Base-by-base conservation (phyloP, 1,140 invertebrate genomes). In the Asobara japonica region DNA sequence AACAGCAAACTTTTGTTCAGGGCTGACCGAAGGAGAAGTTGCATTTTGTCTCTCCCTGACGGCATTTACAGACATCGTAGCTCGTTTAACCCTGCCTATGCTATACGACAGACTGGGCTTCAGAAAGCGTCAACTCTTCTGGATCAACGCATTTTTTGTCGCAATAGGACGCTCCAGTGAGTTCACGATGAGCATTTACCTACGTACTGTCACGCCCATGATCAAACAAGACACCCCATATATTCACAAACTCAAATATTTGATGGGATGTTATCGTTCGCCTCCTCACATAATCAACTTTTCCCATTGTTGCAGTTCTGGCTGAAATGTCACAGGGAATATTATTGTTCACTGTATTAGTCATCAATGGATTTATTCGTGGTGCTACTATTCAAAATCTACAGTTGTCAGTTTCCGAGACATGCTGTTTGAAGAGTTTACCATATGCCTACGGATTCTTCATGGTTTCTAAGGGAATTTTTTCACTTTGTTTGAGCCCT, bases 391-490 rank as follows among this genome's bases (percentile, higher is more conserved):
- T 94, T 20, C 92, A 93, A 64, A 94, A 94, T 83, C 91, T 93
- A 75, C 93, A 92, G 8, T 89, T 94, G 0, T 92, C 91, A 18
- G 91, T 94, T 71, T 92, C 93, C 0, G 93, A 94, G 81, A 91
- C 91, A 79, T 92, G 92, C 60, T 90, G 91, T 0, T 80, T 93
- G 71, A 92, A 94, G 76, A 93, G 92, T 78, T 80, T 94, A 73
- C 93, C 93, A 0, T 92, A 92, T 25, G 93, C 92, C 27, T 92
- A 93, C 80, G 93, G 93, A 27, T 88, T 94, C 68, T 92, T 93
- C 78, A 92, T 94, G 90, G 92, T 94, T 38, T 91, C 90, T 71
- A 94, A 94, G 80, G 93, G 92, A 25, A 77, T 93, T 0, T 91
- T 93, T 75, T 92, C 94, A 16, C 89, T 93, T 7, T 77, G 84